These are phyloP conservation scores for Pyrrhia umbra DNA, from an alignment of 2,888 invertebrate genomes.

Conservation along the genomic window DNA sequence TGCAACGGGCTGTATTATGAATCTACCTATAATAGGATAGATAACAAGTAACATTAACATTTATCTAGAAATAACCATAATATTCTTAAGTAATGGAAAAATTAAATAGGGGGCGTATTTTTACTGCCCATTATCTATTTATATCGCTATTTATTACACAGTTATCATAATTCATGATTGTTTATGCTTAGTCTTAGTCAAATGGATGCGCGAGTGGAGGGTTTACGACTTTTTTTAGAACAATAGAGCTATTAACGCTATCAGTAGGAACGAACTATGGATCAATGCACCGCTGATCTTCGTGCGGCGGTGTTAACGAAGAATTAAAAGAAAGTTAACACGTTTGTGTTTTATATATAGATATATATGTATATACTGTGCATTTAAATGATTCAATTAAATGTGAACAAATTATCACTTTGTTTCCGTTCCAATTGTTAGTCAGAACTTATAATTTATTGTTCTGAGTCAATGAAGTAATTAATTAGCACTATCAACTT, in stretches of 20 bases:
- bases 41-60: background rate
- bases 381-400: no score
- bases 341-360: background rate
- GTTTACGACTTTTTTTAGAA: conserved; percentile 58
- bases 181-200: conserved; percentile 39
- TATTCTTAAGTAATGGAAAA: background rate
- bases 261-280: conserved; percentile 58
- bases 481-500: conserved; percentile 12
- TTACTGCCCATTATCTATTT: background rate
- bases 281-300: conserved; percentile 65
- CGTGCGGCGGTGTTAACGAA: conserved; percentile 30
- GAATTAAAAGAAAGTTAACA: conserved; percentile 23
- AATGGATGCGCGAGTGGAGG: conserved; percentile 25
- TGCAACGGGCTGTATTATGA: no score
- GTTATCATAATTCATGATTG: conserved; percentile 37
- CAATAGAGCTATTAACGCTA: conserved; percentile 67
- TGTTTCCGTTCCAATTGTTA: conserved; percentile 42
- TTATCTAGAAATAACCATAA: background rate
- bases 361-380: no score
- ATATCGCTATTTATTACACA: conserved; percentile 16
- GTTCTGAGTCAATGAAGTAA: conserved; percentile 16
- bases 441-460: background rate
- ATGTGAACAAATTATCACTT: conserved; percentile 19
- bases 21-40: background rate
- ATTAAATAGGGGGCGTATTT: conserved; percentile 53